Evolutionary conservation across 2,888 invertebrate genomes (phyloP), one percentile per base, ranked within the genome.

Genomic region (Oligia strigilis): DNA sequence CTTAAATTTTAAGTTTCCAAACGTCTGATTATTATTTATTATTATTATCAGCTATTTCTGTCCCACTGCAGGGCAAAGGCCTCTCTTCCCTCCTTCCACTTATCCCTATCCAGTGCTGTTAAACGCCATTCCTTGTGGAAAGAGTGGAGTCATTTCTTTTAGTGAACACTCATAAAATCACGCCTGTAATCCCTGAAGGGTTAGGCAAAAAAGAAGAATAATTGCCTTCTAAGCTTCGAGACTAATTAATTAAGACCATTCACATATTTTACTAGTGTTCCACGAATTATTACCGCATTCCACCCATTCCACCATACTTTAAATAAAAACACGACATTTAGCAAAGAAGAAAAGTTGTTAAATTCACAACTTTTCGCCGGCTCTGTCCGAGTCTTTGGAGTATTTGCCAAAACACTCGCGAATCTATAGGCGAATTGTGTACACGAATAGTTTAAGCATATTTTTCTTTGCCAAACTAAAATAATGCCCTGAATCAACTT

Each of bases 341-440:
- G 40, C 55, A 5, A 76, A 70, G 55, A 64, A 82, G 62, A 64
- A 86, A 79, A 87, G 77, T 87, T 78, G 80, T 85, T 76, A 78
- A 87, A 83, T 82, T 80, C 60, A n/a, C 77, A 85, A 88, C 77
- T 89, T 87, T 81, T 36, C 81, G 46, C 73, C 55, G 78, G 77
- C 66, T 81, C 75, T 46, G 65, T 82, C 80, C 80, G 36, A 86
- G 46, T 62, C 70, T 81, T 64, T 65, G 46, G 75, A 72, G 60
- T 79, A 72, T 80, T 87, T 90, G 88, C 83, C 87, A 89, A 86
- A 86, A 90, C 75, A 82, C 88, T 90, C 87, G 75, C 77, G 70
- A 49, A 77, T 71, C 78, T 70, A 64, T 84, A 87, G 73, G 71
- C 84, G 71, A 81, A 79, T 72, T 77, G 87, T 84, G 78, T 77